Evolutionary conservation across 2,888 invertebrate genomes (phyloP), one percentile per base, ranked within the genome.

Genomic region (Timema podura): DNA sequence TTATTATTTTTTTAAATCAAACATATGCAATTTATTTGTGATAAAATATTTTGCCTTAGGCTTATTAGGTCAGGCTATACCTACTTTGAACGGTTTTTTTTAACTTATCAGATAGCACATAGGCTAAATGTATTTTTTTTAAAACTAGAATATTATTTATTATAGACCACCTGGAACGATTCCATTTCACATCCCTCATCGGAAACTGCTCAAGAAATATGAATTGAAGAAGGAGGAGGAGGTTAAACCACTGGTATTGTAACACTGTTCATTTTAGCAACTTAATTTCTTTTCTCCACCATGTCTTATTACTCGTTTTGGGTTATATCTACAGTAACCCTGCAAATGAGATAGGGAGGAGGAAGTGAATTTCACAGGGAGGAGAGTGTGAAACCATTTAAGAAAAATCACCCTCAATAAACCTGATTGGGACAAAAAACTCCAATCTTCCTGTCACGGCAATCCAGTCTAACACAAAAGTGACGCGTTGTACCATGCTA

Each of bases 111-210:
- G 5, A 30, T 46, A 16, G 5, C n/a, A 16, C 15, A 11, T n/a
- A 13, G 11, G 44, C n/a, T 48, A 11, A 66, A 47, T 47, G 5
- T 30, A 6, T 65, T 46, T n/a, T n/a, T n/a, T n/a, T n/a, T n/a
- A n/a, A 46, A 66, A 10, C 47, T 9, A 45, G 61, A 51, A 5
- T 49, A 61, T 69, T 66, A 68, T 70, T 66, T 76, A 48, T 71
- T 76, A 68, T 70, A 80, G 79, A 44, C 74, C 72, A 16, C 71
- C 73, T 61, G 75, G 79, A 71, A 78, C 77, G 65, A 80, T 88
- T 65, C 85, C 86, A 7, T 87, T 87, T 76, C 86, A 87, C 76
- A 79, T 87, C 70, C 88, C 88, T 0, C 88, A 87, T 75, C 86
- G 84, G 75, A 87, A 86, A 75, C 78, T 88, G 45, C 77, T 88